Base-by-base conservation (phyloP, 2,888 invertebrate genomes). In the Frankliniella intonsa region DNA sequence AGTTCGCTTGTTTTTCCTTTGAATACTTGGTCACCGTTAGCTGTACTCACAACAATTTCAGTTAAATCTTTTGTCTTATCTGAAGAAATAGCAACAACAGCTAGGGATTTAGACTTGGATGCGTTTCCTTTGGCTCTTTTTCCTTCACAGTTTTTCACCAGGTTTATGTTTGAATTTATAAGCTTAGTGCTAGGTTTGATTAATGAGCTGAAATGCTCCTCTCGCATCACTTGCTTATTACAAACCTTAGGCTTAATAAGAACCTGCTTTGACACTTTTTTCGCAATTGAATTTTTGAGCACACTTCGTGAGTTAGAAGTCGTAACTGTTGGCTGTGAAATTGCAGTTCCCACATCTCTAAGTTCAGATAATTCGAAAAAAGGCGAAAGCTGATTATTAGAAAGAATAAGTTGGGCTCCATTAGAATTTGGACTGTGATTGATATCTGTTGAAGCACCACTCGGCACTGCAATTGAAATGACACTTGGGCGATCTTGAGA, bases 81-180 rank as follows among this genome's bases (percentile, higher is more conserved):
- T 0, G 87, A 87, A 0, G 88, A 88, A 84, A 88, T 88, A 0
- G 88, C 88, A n/a, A 88, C 87, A 19, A 88, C 86, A 8, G 88
- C 86, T 87, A 88, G 12, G 11, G 69, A 76, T 25, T 76, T 22
- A 25, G 69, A 25, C 12, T 83, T 62, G 82, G 38, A 49, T 80
- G 81, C 22, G 82, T 17, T 65, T 79, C 69, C 80, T 82, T 83
- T 27, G 27, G 19, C 7, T 14, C 22, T 25, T 12, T 76, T 76
- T 12, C 22, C 9, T 11, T 12, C 25, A 25, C 22, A 25, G 9
- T 76, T 76, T 12, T 9, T 76, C 69, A 76, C 8, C 8, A 76
- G 69, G 0, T 22, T 12, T 11, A 11, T 25, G 12, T 22, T 76
- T 22, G 22, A 12, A 25, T 76, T 22, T 0, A 22, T n/a, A 10